These are phyloP conservation scores for Lithophane leautieri DNA, from an alignment of 2,888 invertebrate genomes.

Conservation along the genomic window DNA sequence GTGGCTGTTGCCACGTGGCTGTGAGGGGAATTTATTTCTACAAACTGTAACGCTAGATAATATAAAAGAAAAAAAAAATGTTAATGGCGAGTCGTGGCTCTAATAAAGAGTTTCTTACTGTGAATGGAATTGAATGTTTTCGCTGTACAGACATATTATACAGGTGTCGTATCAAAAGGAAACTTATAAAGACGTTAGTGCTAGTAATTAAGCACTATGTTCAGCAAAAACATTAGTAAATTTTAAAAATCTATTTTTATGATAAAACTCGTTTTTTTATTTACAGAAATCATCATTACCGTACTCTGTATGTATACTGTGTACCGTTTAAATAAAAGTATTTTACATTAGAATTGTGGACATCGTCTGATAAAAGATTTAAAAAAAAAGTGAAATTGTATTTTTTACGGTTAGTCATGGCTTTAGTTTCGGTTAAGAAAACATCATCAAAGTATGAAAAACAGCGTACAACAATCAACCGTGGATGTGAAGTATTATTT, in stretches of 20 bases:
- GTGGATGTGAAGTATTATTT: conserved; percentile 40
- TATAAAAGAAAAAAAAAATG: conserved; percentile 42
- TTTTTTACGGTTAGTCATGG: conserved; percentile 62
- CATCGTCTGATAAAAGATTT: conserved; percentile 41
- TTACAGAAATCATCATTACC: conserved; percentile 55
- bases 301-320: conserved; percentile 46
- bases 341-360: conserved; percentile 31
- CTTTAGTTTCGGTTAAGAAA: conserved; percentile 60
- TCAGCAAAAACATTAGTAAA: conserved; percentile 52
- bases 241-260: conserved; percentile 35
- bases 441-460: conserved; percentile 54
- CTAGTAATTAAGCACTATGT: conserved; percentile 55
- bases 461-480: conserved; percentile 29
- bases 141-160: conserved; percentile 47
- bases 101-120: conserved; percentile 32
- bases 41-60: conserved; percentile 47
- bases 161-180: conserved; percentile 46
- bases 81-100: conserved; percentile 38
- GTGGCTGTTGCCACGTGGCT: conserved; percentile 40
- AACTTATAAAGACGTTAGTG: conserved; percentile 39
- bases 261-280: conserved; percentile 42
- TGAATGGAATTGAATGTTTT: conserved; percentile 39
- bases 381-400: conserved; percentile 47
- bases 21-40: conserved; percentile 51
- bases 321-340: conserved; percentile 33